Base-by-base conservation (phyloP, 2,113 vertebrate species). In the Nycticorax nycticorax region DNA sequence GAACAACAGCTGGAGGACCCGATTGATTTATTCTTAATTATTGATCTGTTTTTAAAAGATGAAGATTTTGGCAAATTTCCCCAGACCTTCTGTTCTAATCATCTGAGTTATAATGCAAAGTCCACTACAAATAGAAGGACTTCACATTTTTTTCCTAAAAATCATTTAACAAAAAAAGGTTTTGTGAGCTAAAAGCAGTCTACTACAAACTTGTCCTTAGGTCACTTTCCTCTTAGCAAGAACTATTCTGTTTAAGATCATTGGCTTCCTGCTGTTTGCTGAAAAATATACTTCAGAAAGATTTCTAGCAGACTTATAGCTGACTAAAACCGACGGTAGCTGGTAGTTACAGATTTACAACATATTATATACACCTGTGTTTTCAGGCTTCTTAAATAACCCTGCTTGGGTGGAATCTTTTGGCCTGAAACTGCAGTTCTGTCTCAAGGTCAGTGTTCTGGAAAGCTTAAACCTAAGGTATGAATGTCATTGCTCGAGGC, bases 381-480 rank as follows among this genome's bases (percentile, higher is more conserved):
- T 94, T 94, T 89, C 68, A 78, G 22, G 24, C 55, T 76, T 89
- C 45, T 85, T 66, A 76, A 89, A 72, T 69, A 95, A 73, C 30
- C 11, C 21, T 82, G n/a, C 33, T 39, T 66, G 26, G 19, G 39
- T n/a, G 82, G 47, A 82, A 66, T 57, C 27, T 60, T 92, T 55
- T 85, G 53, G 48, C 57, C 53, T 82, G 77, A 89, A 92, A 47
- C 71, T 79, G 57, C 57, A 53, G 32, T 68, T 92, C 39, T 93
- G 37, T 78, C 37, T 92, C 57, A 79, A 77, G 83, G 84, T 89
- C 91, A 78, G 43, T 87, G 80, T 85, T 92, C 79, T 93, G 91
- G 86, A 93, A 96, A 94, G 62, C 69, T 92, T 78, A 78, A 87
- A 50, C 56, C 27, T 78, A 56, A 93, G 77, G 66, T 85, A 75